Base-by-base conservation (phyloP, 2,888 invertebrate species). In the Protodeltote pygarga region DNA sequence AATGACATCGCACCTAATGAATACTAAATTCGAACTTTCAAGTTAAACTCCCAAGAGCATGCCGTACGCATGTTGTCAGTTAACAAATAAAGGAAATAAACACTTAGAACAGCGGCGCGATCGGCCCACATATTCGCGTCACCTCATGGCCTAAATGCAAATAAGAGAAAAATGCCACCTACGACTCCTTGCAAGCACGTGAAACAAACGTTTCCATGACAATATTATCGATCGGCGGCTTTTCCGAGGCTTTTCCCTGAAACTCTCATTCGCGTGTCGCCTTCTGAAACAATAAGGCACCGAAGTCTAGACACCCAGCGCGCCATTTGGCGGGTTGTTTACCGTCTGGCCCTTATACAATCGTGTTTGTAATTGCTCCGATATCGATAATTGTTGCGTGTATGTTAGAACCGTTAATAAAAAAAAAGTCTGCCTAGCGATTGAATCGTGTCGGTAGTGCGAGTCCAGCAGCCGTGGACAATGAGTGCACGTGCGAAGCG, bases 171-270 rank as follows among this genome's bases (percentile, higher is more conserved):
- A 84, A 83, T 73, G 70, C 77, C 77, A 69, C n/a, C n/a, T n/a
- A n/a, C 73, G 77, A 79, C 75, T 83, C 79, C 79, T 82, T 71
- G 60, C 71, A 67, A 77, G 71, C 85, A 87, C 85, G 81, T 88
- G 83, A 90, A 91, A 88, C 90, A 87, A 82, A 81, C 87, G 89
- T 91, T 81, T 55, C 87, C 83, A 91, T 90, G 85, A 74, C 83
- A 78, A 92, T 86, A 32, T 67, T 91, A 92, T 92, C 91, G 92
- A 92, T 79, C 89, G 83, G 79, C 83, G 89, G 87, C 87, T 87
- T 91, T 91, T 85, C 89, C 87, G 85, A 89, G 85, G 84, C 85
- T 86, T 87, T 78, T 87, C 77, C 80, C 85, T 87, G 86, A 88
- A 87, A 80, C 75, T 77, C 74, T 75, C 86, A 81, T 77, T 88